Evolutionary conservation across 92 coral and sea anemone genomes (phyloP).

Genomic region (Palythoa grandis): DNA sequence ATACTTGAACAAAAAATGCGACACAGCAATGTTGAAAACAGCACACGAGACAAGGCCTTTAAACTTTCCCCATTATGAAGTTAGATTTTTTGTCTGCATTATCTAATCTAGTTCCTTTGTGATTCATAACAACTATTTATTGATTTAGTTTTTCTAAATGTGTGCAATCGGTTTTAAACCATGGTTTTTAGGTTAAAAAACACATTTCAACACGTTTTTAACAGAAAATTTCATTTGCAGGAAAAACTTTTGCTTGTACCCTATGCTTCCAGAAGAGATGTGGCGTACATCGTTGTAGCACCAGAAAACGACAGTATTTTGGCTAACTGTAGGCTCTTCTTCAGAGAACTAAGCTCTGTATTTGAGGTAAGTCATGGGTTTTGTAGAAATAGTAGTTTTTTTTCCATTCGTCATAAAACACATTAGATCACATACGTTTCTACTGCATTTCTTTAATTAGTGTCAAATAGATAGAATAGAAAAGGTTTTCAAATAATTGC

Average conservation of each 20-base stretch:
- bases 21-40: neutral
- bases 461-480: too few relatives aligned
- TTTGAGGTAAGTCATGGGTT: slow-evolving; percentile 74
- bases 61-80: too few relatives aligned
- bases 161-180: too few relatives aligned
- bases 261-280: slow-evolving; percentile 85
- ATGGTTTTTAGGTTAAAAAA: neutral
- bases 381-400: neutral
- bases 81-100: too few relatives aligned
- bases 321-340: slow-evolving; percentile 83
- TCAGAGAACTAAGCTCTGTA: slow-evolving; percentile 94
- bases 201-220: neutral
- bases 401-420: neutral
- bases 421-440: too few relatives aligned
- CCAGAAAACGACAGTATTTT: slow-evolving; percentile 92
- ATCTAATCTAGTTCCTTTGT: too few relatives aligned
- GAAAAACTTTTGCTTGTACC: slow-evolving; percentile 96
- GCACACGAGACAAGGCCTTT: neutral
- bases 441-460: too few relatives aligned
- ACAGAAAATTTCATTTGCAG: slow-evolving; percentile 39
- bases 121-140: too few relatives aligned
- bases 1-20: too few relatives aligned
- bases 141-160: too few relatives aligned
- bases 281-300: slow-evolving; percentile 92
- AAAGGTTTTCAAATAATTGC: too few relatives aligned